phyloP scores from a whole-genome alignment of 1,140 invertebrate genomes.

The Drosophila tropicalis region DNA sequence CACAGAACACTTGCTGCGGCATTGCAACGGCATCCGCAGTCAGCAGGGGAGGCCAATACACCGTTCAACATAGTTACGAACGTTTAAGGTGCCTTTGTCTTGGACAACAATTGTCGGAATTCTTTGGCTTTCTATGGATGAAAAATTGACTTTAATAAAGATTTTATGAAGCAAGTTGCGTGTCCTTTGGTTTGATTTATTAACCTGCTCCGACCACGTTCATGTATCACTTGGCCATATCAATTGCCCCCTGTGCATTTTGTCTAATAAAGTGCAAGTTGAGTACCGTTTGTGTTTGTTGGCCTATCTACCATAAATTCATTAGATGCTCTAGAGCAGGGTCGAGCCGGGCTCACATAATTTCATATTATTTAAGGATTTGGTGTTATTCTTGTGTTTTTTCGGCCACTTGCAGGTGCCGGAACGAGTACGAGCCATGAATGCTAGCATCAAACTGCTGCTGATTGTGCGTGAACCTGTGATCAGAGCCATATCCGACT shows the following conservation, averaged over 20 bases:
- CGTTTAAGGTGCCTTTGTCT: conserved; percentile 7
- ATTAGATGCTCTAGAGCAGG: conserved; percentile 46
- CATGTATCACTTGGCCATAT: no score
- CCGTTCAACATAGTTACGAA: conserved; percentile 6
- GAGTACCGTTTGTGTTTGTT: conserved; percentile 42
- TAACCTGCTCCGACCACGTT: no score
- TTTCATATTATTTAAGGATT: conserved; percentile 20
- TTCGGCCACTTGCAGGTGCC: conserved; percentile 86
- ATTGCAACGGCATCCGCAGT: conserved; percentile 31
- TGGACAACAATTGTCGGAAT: conserved; percentile 11
- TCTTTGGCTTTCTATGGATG: conserved; percentile 21
- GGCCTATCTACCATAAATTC: conserved; percentile 53
- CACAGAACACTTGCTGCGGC: conserved; percentile 68
- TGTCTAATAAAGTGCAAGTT: conserved; percentile 27
- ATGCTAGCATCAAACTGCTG: conserved; percentile 94
- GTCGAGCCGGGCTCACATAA: conserved; percentile 6
- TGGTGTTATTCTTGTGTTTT: background rate
- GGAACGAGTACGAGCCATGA: conserved; percentile 95
- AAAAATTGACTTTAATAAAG: background rate
- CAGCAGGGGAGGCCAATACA: background rate
- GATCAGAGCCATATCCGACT: conserved; percentile 97
- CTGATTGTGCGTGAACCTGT: conserved; percentile 98
- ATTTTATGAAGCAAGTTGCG: no score
- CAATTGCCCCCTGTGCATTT: background rate
- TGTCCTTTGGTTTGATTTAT: no score